Evolutionary conservation across 2,113 vertebrate genomes (phyloP).

Genomic region (Larimichthys crocea): DNA sequence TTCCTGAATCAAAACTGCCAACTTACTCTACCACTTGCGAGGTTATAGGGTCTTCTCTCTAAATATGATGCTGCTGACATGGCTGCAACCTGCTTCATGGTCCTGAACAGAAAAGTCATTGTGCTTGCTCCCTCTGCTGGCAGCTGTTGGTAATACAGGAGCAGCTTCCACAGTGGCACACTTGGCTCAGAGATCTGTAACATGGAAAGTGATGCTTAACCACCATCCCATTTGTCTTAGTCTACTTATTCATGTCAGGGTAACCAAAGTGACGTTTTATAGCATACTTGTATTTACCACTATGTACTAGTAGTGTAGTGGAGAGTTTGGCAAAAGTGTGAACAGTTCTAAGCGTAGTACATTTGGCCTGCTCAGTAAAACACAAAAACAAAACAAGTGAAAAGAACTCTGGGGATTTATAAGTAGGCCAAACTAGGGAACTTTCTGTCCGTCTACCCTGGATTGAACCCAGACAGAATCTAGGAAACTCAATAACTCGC

Average conservation of each 20-base stretch:
- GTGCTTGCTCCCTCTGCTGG: conserved; percentile 70
- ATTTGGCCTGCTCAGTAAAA: neutral
- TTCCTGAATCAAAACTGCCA: neutral
- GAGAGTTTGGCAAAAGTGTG: neutral
- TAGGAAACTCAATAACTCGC: too few species aligned
- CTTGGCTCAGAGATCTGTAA: conserved; percentile 44
- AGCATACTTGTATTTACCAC: neutral
- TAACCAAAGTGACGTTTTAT: neutral
- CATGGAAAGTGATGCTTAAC: conserved; percentile 31
- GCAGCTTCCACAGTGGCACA: conserved; percentile 17
- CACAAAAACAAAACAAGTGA: neutral
- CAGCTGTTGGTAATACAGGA: conserved; percentile 35
- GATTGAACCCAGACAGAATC: neutral
- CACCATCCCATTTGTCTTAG: neutral
- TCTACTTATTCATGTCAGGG: neutral
- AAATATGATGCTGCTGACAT: conserved; percentile 54
- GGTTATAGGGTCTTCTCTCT: conserved; percentile 38
- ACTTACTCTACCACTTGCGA: conserved; percentile 20
- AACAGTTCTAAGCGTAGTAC: neutral
- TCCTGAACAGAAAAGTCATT: conserved; percentile 71
- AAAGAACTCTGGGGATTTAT: neutral
- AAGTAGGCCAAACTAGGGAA: neutral
- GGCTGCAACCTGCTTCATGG: neutral
- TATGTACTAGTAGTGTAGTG: neutral
- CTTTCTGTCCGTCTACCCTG: neutral